Conservation (phyloP, 2,113 vertebrate genomes). For the Calidris pugnax region DNA sequence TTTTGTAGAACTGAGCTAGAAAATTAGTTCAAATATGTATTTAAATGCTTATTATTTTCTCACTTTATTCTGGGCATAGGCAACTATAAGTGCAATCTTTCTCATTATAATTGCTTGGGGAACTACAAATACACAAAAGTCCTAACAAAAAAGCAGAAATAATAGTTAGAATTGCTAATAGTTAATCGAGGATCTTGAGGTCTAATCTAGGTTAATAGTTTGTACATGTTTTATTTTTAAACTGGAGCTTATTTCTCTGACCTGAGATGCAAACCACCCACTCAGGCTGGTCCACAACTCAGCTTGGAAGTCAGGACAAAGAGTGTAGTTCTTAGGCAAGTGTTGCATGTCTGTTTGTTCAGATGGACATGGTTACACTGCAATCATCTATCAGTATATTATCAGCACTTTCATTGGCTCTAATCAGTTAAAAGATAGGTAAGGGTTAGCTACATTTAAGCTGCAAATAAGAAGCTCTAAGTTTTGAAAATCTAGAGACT, state of each 20-base stretch:
- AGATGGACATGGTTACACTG: not conserved
- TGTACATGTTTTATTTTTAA: not conserved
- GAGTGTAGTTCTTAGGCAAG: not conserved
- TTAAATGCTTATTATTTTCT: not conserved
- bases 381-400: not conserved
- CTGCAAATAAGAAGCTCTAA: not conserved
- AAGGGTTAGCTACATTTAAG: not conserved
- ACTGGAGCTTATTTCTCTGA: not conserved
- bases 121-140: not conserved
- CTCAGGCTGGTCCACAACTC: not conserved
- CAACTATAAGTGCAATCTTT: not conserved
- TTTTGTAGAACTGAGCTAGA: not conserved
- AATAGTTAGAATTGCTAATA: not conserved
- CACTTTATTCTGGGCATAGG: not conserved
- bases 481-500: not conserved
- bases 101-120: not conserved
- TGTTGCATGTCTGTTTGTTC: not conserved
- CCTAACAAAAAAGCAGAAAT: not conserved
- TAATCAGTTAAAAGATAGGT: not conserved
- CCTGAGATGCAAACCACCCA: not conserved
- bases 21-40: not conserved
- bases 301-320: not conserved
- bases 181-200: not conserved
- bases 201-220: not conserved
- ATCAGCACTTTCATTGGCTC: not conserved